Conservation (phyloP, 2,888 invertebrate genomes). For the Eremobia ochroleuca region DNA sequence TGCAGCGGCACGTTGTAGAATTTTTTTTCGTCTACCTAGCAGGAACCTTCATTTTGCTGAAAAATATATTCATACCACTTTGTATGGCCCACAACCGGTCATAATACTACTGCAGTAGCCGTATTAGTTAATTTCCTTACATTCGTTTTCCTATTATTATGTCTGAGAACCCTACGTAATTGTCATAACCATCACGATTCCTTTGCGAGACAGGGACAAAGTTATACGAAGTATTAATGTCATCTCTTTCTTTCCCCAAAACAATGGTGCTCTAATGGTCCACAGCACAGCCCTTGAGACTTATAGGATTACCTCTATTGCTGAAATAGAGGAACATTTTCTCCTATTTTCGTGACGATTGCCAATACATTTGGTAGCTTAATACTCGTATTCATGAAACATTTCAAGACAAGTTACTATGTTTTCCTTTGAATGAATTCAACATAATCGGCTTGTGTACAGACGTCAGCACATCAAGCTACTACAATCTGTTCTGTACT, state of each 20-base stretch:
- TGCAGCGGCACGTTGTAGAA: no score
- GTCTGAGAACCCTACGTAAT: conserved; percentile 22
- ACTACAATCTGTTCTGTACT: no score
- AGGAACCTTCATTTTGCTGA: background rate
- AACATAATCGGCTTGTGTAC: conserved; percentile 49
- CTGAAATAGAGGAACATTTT: conserved; percentile 56
- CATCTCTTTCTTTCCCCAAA: conserved; percentile 24
- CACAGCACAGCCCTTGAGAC: conserved; percentile 50
- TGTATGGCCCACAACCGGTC: background rate
- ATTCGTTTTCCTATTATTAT: conserved; percentile 40
- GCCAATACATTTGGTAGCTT: conserved; percentile 62
- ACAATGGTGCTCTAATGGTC: conserved; percentile 52
- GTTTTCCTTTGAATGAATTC: conserved; percentile 52
- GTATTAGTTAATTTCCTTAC: conserved; percentile 37
- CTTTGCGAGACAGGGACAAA: conserved; percentile 39
- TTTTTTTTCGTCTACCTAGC: background rate
- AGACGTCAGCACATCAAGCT: no score
- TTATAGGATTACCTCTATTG: conserved; percentile 63
- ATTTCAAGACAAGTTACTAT: conserved; percentile 59
- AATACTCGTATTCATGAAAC: conserved; percentile 67
- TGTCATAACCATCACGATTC: conserved; percentile 41
- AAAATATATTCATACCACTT: conserved; percentile 10
- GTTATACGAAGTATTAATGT: conserved; percentile 1
- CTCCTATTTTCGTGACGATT: conserved; percentile 62
- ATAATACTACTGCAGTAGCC: conserved; percentile 8